Conservation (phyloP, 1,140 invertebrate species). For the Phenacoccus solenopsis region DNA sequence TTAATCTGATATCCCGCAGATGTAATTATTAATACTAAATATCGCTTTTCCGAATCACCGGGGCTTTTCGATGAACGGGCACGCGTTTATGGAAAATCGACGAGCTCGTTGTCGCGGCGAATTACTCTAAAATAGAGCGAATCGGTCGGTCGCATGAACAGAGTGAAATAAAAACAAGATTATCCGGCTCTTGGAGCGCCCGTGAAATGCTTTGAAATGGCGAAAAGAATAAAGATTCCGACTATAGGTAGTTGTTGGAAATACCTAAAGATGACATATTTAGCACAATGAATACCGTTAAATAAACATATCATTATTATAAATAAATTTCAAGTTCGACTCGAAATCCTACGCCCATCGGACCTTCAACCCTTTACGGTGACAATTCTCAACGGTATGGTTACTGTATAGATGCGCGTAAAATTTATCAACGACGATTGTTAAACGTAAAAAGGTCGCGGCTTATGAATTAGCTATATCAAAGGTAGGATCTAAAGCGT, state of each 20-base stretch:
- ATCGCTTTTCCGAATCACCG: too few relatives aligned
- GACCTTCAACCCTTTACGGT: neutral
- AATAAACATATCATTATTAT: neutral
- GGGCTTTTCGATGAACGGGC: neutral
- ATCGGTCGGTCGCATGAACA: neutral
- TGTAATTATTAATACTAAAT: too few relatives aligned
- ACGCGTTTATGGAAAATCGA: neutral
- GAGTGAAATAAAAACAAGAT: neutral
- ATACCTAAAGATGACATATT: neutral
- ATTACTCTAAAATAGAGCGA: neutral
- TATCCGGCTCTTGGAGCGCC: neutral
- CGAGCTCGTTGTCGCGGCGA: neutral
- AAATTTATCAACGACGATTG: neutral
- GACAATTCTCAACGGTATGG: too few relatives aligned
- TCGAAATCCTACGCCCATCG: neutral
- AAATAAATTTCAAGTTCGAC: neutral
- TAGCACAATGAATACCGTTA: neutral
- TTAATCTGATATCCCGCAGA: too few relatives aligned
- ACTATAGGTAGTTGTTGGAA: neutral
- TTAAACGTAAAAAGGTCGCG: neutral
- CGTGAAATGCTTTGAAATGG: neutral
- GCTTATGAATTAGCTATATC: neutral
- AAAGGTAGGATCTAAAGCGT: neutral
- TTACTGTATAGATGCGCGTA: neutral
- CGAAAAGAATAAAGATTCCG: neutral